These are phyloP conservation scores for Masticophis lateralis DNA, from an alignment of 2,797 vertebrate species.

Conservation along the genomic window DNA sequence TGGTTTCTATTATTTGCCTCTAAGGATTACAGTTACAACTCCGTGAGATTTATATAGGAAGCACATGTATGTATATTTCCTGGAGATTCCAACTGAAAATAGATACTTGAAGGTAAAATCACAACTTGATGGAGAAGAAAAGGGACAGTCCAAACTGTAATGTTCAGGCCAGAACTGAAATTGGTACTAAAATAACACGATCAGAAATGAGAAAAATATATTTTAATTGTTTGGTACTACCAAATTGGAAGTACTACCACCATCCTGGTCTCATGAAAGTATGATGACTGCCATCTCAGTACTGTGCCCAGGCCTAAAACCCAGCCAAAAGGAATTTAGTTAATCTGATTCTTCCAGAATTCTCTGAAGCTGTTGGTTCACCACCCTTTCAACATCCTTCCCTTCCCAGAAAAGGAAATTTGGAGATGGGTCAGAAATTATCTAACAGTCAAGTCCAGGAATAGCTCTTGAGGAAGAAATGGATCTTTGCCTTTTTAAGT, in stretches of 20 bases:
- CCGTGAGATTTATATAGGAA: background rate
- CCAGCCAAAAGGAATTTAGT: background rate
- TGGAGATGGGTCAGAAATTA: background rate
- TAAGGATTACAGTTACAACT: background rate
- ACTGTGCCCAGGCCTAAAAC: background rate
- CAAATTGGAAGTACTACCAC: background rate
- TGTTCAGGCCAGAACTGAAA: background rate
- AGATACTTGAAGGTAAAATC: background rate
- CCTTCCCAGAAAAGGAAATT: background rate
- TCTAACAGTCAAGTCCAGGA: background rate
- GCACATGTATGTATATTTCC: background rate
- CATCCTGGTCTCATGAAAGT: background rate
- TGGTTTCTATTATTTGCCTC: background rate
- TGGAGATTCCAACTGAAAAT: background rate
- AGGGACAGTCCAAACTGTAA: background rate
- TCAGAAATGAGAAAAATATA: background rate
- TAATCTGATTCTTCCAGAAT: background rate
- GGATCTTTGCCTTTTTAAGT: background rate
- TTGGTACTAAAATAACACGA: background rate
- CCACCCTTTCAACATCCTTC: background rate
- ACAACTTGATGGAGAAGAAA: background rate
- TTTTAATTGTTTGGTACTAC: background rate
- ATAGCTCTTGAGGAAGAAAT: background rate
- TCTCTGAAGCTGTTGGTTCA: background rate
- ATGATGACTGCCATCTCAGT: background rate